Conservation (phyloP, 2,888 invertebrate species). For the Ophion ventricosus region DNA sequence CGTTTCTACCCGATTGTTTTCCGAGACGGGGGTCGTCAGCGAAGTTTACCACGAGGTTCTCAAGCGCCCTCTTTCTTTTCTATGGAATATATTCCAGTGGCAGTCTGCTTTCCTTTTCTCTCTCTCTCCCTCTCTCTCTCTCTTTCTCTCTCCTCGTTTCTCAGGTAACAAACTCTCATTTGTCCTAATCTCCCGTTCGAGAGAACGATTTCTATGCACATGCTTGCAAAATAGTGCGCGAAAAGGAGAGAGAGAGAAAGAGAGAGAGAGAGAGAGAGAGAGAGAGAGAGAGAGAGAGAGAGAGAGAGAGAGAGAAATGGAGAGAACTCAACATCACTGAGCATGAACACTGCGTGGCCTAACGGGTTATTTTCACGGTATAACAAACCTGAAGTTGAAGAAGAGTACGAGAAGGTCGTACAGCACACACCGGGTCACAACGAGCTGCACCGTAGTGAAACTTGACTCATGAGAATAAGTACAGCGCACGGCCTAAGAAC, state of each 20-base stretch:
- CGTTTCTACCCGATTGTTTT: conserved; percentile 46
- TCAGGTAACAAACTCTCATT: conserved; percentile 43
- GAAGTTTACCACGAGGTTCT: conserved; percentile 60
- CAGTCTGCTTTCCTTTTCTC: conserved; percentile 14
- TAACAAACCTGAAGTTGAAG: conserved; percentile 48
- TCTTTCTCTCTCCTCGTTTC: conserved; percentile 3
- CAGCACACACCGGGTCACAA: conserved; percentile 40
- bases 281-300: conserved; percentile 52
- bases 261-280: conserved; percentile 34
- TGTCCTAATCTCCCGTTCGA: conserved; percentile 43
- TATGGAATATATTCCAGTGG: conserved; percentile 13
- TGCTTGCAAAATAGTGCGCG: conserved; percentile 30
- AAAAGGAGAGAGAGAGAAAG: conserved; percentile 25
- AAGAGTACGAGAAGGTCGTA: conserved; percentile 30
- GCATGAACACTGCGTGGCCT: conserved; percentile 31
- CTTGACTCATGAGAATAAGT: conserved; percentile 56
- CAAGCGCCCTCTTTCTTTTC: conserved; percentile 41
- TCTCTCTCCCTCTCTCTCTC: conserved; percentile 15
- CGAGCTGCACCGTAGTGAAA: conserved; percentile 47
- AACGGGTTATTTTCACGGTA: conserved; percentile 60
- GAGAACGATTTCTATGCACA: conserved; percentile 60
- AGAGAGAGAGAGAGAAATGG: conserved; percentile 37
- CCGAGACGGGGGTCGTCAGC: conserved; percentile 50
- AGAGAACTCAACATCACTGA: conserved; percentile 31
- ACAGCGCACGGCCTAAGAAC: conserved; percentile 30